Conservation (phyloP, 2,797 vertebrate species). For the Bryconaethiops microstoma region DNA sequence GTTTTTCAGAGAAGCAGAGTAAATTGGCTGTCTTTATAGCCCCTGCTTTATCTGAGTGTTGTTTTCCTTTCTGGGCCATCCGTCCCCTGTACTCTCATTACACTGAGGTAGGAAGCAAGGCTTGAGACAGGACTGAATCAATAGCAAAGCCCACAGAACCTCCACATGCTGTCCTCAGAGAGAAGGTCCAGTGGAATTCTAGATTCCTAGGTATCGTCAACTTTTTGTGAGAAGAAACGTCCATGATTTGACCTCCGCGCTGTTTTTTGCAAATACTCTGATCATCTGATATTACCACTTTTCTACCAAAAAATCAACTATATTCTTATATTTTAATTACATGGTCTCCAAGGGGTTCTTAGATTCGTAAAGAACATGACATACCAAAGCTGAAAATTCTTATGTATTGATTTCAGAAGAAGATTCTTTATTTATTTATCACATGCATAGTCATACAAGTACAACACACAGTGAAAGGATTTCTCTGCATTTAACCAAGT, state of each 20-base stretch:
- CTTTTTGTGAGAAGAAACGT: constrained; percentile 16
- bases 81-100: constrained; percentile 57
- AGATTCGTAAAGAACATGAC: too few relatives aligned
- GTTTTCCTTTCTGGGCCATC: constrained; percentile 53
- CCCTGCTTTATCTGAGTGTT: constrained; percentile 48
- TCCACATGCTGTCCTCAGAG: constrained; percentile 46
- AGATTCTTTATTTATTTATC: too few relatives aligned
- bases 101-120: constrained; percentile 48
- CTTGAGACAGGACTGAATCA: constrained; percentile 46
- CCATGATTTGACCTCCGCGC: background rate
- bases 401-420: too few relatives aligned
- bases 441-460: too few relatives aligned
- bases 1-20: constrained; percentile 42
- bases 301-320: too few relatives aligned
- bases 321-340: too few relatives aligned
- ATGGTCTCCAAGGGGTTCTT: too few relatives aligned
- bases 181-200: constrained; percentile 40
- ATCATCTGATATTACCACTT: too few relatives aligned
- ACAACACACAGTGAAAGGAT: too few relatives aligned
- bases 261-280: too few relatives aligned
- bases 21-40: constrained; percentile 57
- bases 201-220: constrained; percentile 30
- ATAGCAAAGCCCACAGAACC: constrained; percentile 49
- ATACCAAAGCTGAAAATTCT: too few relatives aligned
- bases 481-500: too few relatives aligned